phyloP scores from a whole-genome alignment of 2,797 vertebrate species.

The Notamacropus eugenii region DNA sequence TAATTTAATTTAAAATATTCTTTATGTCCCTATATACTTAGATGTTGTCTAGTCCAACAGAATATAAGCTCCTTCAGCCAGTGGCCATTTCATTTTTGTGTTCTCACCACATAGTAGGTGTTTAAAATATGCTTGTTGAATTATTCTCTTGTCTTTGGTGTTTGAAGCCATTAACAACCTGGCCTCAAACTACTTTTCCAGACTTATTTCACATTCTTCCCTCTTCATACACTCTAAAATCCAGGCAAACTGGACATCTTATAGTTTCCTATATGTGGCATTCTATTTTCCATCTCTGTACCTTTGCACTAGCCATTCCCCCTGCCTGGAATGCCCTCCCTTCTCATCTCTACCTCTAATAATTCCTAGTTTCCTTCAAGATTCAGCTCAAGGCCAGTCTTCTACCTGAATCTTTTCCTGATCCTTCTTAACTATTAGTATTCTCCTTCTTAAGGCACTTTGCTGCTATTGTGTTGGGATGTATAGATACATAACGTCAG shows the following conservation, averaged over 20 bases:
- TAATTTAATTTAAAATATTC: too few species aligned
- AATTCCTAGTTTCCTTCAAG: not conserved
- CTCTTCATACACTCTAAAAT: not conserved
- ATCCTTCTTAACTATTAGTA: not conserved
- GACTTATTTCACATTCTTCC: not conserved
- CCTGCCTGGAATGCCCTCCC: not conserved
- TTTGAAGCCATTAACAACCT: not conserved
- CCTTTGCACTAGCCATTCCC: not conserved
- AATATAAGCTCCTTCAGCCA: not conserved
- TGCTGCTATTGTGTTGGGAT: not conserved
- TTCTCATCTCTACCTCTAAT: not conserved
- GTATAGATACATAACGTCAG: not conserved
- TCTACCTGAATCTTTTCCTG: not conserved
- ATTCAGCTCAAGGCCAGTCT: not conserved
- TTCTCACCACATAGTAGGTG: not conserved
- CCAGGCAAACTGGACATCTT: not conserved
- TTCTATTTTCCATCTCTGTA: not conserved
- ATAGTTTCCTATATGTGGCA: not conserved
- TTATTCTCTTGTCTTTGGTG: not conserved
- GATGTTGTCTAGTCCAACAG: not conserved
- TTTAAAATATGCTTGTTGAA: not conserved
- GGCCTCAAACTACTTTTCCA: not conserved
- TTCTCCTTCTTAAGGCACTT: not conserved
- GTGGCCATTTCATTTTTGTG: not conserved
- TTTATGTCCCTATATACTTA: not conserved